phyloP scores from a whole-genome alignment of 2,888 invertebrate genomes.

The Phaedon cochleariae region DNA sequence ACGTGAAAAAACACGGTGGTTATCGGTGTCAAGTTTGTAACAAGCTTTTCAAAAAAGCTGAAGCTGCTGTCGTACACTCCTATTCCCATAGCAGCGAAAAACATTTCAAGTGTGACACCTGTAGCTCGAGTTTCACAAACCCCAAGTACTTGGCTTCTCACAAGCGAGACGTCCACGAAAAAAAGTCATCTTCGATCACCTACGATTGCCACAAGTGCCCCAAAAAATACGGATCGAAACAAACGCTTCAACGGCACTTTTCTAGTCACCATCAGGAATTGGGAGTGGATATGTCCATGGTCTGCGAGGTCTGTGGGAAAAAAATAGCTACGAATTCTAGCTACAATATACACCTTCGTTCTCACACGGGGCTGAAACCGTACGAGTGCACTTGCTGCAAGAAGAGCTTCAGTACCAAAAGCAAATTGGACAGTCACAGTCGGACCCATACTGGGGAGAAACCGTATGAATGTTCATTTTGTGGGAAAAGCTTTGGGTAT shows the following conservation, averaged over 20 bases:
- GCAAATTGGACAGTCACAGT: constrained; percentile 57
- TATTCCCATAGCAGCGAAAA: constrained; percentile 54
- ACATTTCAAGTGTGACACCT: too few relatives aligned
- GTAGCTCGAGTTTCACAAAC: too few relatives aligned
- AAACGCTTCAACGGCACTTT: constrained; percentile 52
- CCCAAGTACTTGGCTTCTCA: too few relatives aligned
- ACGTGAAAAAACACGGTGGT: constrained; percentile 60
- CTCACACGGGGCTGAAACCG: constrained; percentile 63
- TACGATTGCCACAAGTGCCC: constrained; percentile 56
- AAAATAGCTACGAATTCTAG: constrained; percentile 56
- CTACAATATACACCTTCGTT: constrained; percentile 55
- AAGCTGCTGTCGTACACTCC: constrained; percentile 52
- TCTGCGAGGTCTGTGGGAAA: constrained; percentile 59
- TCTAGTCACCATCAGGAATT: constrained; percentile 47
- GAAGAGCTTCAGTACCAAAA: constrained; percentile 64
- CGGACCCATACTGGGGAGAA: constrained; percentile 57
- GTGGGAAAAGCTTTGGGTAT: constrained; percentile 64
- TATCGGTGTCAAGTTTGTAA: constrained; percentile 54
- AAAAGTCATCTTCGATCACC: too few relatives aligned
- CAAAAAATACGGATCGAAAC: constrained; percentile 56
- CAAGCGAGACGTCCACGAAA: too few relatives aligned
- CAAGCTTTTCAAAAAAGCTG: constrained; percentile 51
- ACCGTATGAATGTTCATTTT: constrained; percentile 52
- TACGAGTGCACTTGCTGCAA: constrained; percentile 56
- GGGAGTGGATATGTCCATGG: constrained; percentile 63